Evolutionary conservation across 2,888 invertebrate genomes (phyloP).

Genomic region (Lypha dubia): DNA sequence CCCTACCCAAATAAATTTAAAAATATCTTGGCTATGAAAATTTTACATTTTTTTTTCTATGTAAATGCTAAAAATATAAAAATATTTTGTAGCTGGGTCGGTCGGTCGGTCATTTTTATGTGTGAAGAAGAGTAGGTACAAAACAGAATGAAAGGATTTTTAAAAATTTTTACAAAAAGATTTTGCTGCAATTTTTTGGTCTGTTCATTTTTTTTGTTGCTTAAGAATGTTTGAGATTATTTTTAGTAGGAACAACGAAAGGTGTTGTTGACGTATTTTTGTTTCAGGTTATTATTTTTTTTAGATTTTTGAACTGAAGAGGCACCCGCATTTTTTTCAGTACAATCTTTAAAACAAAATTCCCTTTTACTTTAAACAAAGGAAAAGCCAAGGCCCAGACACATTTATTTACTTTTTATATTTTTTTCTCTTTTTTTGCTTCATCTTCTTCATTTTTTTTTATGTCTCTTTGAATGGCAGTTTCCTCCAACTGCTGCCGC

Average conservation of each 20-base stretch:
- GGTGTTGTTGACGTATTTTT: constrained; percentile 66
- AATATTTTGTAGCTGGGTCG: constrained; percentile 52
- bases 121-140: background rate
- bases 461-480: constrained; percentile 21
- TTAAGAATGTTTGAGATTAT: constrained; percentile 35
- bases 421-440: constrained; percentile 2
- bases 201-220: background rate
- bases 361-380: constrained; percentile 48
- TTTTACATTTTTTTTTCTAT: background rate
- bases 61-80: constrained; percentile 21
- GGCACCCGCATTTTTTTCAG: constrained; percentile 65
- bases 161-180: constrained; percentile 7
- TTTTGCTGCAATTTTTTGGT: constrained; percentile 34
- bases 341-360: constrained; percentile 46
- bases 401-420: constrained; percentile 31
- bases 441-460: constrained; percentile 4
- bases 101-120: no score
- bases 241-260: constrained; percentile 29
- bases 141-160: no score
- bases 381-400: constrained; percentile 29
- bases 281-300: background rate
- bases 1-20: constrained; percentile 53
- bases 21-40: constrained; percentile 13
- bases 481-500: constrained; percentile 21
- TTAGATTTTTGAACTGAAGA: background rate